A percentile compares a stretch with the other conserved stretches of the same genome.
Conservation (phyloP, 2,888 invertebrate genomes). For the Tenodera sinensis region DNA sequence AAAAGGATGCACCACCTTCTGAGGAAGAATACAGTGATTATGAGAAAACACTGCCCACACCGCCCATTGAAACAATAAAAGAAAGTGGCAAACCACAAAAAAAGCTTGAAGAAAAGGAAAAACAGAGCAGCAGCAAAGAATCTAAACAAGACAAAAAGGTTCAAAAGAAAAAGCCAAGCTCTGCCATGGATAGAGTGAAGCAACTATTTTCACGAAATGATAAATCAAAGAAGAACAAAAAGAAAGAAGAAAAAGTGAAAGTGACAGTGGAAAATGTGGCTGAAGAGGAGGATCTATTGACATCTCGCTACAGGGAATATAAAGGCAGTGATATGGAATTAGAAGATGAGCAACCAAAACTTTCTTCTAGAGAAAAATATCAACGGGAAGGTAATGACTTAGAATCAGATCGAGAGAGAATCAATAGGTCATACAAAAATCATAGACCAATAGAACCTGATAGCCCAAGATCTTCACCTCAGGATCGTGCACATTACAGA, state of each 20-base stretch:
- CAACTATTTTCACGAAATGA: constrained; percentile 71
- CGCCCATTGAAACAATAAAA: neutral
- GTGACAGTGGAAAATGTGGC: constrained; percentile 42
- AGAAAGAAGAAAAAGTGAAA: constrained; percentile 50
- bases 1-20: neutral
- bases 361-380: neutral
- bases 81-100: constrained; percentile 3
- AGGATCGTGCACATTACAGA: neutral
- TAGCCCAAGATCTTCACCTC: neutral
- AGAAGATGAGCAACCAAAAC: constrained; percentile 45
- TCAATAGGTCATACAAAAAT: neutral
- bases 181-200: constrained; percentile 71
- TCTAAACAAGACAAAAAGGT: constrained; percentile 48
- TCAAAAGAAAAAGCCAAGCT: constrained; percentile 59
- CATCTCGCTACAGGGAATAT: constrained; percentile 58
- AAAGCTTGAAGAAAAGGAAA: constrained; percentile 12
- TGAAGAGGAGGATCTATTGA: constrained; percentile 47
- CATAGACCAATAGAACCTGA: neutral
- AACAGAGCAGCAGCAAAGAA: neutral
- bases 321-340: constrained; percentile 46
- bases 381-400: neutral
- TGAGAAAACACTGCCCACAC: neutral
- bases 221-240: constrained; percentile 56
- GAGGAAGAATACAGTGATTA: constrained; percentile 2
- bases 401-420: neutral